Conservation (phyloP, 2,888 invertebrate species). For the Tetragonula carbonaria region DNA sequence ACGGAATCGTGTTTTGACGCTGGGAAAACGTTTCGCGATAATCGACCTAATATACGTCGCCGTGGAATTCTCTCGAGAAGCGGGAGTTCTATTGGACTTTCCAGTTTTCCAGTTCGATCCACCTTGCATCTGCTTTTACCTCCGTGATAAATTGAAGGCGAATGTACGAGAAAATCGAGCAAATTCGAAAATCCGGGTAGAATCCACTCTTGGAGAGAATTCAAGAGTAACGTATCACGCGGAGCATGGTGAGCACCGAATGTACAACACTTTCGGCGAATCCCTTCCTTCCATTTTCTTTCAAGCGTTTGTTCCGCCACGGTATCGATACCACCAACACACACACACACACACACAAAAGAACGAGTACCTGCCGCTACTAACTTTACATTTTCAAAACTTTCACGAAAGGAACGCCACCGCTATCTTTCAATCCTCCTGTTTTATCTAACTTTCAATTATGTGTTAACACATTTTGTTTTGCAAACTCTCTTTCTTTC, state of each 20-base stretch:
- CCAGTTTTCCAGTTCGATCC: constrained; percentile 12
- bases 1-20: neutral
- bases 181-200: constrained; percentile 28
- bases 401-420: neutral
- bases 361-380: neutral
- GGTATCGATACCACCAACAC: neutral
- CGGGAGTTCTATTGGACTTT: constrained; percentile 15
- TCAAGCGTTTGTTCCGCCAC: neutral
- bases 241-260: constrained; percentile 6
- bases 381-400: neutral
- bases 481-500: neutral
- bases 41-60: constrained; percentile 1
- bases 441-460: neutral
- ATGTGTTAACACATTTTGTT: neutral
- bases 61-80: constrained; percentile 14
- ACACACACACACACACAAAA: constrained; percentile 3
- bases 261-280: neutral
- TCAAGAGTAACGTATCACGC: constrained; percentile 29
- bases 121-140: constrained; percentile 13
- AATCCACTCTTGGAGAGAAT: constrained; percentile 22
- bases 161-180: neutral
- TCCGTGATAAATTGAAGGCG: constrained; percentile 22
- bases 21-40: neutral
- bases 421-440: neutral
- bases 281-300: neutral